Evolutionary conservation across 2,888 invertebrate species (phyloP).

Genomic region (Rotaria sp.): DNA sequence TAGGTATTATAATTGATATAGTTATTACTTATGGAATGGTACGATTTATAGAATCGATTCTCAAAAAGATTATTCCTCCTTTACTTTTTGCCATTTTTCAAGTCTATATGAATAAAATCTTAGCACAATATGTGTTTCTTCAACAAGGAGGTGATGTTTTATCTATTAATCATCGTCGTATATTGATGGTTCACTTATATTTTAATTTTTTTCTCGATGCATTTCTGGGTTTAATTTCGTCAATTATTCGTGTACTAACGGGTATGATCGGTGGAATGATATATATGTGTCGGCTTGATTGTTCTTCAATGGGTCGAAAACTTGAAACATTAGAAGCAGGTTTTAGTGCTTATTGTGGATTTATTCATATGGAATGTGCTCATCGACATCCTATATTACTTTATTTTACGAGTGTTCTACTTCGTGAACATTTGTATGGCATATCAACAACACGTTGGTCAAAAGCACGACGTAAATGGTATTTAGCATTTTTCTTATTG

Average conservation of each 20-base stretch:
- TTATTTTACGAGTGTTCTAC: not conserved
- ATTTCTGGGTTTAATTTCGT: not conserved
- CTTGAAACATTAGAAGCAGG: not conserved
- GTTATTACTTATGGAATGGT: not conserved
- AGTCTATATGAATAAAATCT: not conserved
- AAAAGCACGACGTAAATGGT: not conserved
- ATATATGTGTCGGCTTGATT: not conserved
- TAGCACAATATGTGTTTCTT: not conserved
- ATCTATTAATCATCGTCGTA: not conserved
- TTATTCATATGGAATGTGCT: not conserved
- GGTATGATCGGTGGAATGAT: not conserved
- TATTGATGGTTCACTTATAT: not conserved
- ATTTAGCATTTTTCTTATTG: not conserved
- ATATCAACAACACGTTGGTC: not conserved
- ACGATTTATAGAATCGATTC: not conserved
- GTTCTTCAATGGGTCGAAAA: not conserved
- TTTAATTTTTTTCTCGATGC: conserved; percentile 1
- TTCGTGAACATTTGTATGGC: not conserved
- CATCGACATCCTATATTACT: not conserved
- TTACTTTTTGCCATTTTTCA: not conserved
- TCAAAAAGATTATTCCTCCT: not conserved
- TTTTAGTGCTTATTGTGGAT: not conserved
- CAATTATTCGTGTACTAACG: not conserved
- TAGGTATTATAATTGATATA: not conserved
- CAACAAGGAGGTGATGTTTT: not conserved